Base-by-base conservation (phyloP, 2,888 invertebrate genomes). In the Nemotelus pantherinus region DNA sequence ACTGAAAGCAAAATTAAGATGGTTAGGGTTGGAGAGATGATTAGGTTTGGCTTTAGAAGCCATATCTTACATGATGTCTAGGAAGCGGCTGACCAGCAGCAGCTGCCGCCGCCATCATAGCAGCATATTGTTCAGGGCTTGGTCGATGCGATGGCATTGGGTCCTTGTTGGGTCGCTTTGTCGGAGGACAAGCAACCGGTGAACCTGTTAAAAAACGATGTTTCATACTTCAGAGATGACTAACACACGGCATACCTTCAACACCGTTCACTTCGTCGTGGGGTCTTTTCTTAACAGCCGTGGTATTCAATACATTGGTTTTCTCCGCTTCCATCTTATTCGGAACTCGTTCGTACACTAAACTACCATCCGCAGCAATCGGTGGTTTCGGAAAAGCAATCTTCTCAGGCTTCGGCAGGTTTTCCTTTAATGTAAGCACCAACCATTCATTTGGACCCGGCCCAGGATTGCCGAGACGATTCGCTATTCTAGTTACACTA, bases 321-420 rank as follows among this genome's bases (percentile, higher is more conserved):
- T 68, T 67, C 83, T 91, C 91, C 25, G 58, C 58, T 85, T 91
- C 90, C 9, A 89, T 88, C 88, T 95, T 95, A 83, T 95, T 95
- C 81, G 94, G 92, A 83, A 96, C 93, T 83, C 94, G 91, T 85
- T 96, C 96, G 86, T 96, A 96, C 82, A 96, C 86, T 81, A 96
- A 89, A 87, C 95, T 95, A 83, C 96, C 96, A 87, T 96, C 94
- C 89, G 88, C 93, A 79, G 94, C 96, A 88, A 95, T 95, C 68
- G 96, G 96, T 81, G 96, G 96, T 87, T 95, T 94, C 76, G 96
- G 96, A 88, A 95, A 97, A 83, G 94, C 94, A 82, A 94, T 92
- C 85, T 93, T 92, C 82, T 92, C 92, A 55, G 95, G 95, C 88
- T 91, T 90, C 81, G 96, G 96, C 88, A 95, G 90, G 88, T 92